Conservation (phyloP, 2,113 vertebrate genomes). For the Myrmecophaga tridactyla region DNA sequence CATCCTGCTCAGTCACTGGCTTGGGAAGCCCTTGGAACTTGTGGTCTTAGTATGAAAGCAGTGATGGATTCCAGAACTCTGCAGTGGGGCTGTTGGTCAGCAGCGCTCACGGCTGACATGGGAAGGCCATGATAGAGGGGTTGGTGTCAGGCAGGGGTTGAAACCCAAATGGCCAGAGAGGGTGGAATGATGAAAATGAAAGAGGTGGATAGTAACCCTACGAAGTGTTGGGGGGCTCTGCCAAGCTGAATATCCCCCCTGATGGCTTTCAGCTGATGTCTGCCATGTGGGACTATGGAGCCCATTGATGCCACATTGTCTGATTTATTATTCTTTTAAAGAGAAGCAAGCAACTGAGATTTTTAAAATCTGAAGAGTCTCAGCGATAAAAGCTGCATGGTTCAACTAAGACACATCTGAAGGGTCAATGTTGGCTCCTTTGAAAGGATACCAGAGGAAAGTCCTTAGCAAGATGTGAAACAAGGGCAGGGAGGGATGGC, state of each 20-base stretch:
- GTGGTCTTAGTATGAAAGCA: background rate
- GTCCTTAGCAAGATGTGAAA: background rate
- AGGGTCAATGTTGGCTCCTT: background rate
- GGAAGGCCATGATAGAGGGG: accelerated
- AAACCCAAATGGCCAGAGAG: background rate
- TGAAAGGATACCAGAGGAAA: background rate
- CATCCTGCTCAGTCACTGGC: background rate
- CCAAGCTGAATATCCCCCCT: too few species aligned
- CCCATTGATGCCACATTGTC: too few species aligned
- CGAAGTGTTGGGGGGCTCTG: background rate
- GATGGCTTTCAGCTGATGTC: too few species aligned
- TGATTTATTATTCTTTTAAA: background rate
- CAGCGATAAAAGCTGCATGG: background rate
- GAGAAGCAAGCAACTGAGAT: background rate
- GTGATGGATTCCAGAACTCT: background rate
- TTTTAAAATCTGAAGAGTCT: background rate
- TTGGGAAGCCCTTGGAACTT: accelerated
- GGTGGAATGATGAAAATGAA: background rate
- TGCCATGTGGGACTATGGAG: background rate
- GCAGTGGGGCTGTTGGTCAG: background rate
- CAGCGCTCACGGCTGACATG: accelerated
- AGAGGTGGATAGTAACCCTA: background rate
- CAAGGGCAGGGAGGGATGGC: background rate
- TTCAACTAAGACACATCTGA: background rate
- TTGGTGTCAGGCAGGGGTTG: background rate